Evolutionary conservation across 2,113 vertebrate species (phyloP), one percentile per base, ranked within the genome.

Genomic region (Campylorhamphus procurvoides): DNA sequence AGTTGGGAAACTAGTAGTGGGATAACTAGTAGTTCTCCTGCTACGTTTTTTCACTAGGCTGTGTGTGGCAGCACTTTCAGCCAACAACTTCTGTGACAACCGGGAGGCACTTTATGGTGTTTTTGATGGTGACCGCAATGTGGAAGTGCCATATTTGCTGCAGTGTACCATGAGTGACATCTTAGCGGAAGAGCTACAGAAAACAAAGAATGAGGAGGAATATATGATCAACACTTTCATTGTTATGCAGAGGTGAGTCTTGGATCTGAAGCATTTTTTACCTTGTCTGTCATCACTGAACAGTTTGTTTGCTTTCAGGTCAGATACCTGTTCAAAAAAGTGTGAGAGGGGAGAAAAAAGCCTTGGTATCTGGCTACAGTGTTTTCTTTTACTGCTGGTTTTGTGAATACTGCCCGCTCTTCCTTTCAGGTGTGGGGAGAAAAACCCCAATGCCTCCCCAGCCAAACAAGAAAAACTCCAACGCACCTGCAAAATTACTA

Each of bases 91-190:
- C 98, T 99, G 99, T 0, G 99, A 99, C 74, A 99, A 97, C 97
- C 98, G 99, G 9, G 99, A 99, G 96, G 99, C 99, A 10, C 98
- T 99, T 56, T 99, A 99, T 4, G 99, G 99, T 0, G 99, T 99
- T 69, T 99, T 99, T 33, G 99, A 99, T 5, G 99, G 99, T 2
- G 99, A 99, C 95, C 98, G 99, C 52, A 99, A 99, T 1, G 98
- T 99, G 91, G 99, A 99, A 77, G 99, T 99, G 63, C 99, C 99
- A 3, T 99, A 98, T 82, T 98, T 99, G 64, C 97, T 99, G 63
- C 99, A 99, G 96, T 99, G 99, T 93, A 99, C 99, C 0, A 99
- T 99, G 99, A 99, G 99, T 2, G 99, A 99, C 81, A 98, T 99
- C 92, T 95, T 99, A 92, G 99, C 99, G 0, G 99, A 99, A 78